Percentiles rank a stretch among this genome's conserved stretches.
phyloP scores from a whole-genome alignment of 2,113 vertebrate species.

The Procavia capensis region DNA sequence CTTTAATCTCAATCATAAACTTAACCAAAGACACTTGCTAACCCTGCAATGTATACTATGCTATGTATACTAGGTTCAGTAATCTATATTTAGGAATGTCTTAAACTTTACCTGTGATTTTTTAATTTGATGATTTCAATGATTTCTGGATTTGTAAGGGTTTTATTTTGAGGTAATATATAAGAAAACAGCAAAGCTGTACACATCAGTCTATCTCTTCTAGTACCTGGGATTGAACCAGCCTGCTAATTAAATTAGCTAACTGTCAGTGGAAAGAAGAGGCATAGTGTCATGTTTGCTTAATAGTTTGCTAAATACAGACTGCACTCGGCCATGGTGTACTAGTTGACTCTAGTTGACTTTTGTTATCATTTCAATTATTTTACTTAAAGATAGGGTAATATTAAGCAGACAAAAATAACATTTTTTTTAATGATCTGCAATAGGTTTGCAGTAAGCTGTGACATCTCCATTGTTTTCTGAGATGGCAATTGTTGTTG shows the following conservation, averaged over 20 bases:
- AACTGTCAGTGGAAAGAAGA: background rate
- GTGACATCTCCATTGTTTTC: background rate
- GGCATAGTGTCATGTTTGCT: no score
- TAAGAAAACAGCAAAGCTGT: background rate
- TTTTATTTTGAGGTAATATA: conserved; percentile 61
- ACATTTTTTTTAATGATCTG: background rate
- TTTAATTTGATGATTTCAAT: conserved; percentile 59
- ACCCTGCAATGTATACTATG: conserved; percentile 63
- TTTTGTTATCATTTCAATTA: background rate
- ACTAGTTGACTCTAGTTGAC: background rate
- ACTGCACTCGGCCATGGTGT: background rate
- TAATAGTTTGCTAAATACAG: background rate
- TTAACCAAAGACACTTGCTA: conserved; percentile 79
- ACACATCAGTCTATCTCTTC: conserved; percentile 25
- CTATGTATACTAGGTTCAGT: conserved; percentile 70
- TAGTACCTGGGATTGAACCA: background rate
- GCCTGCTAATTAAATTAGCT: background rate
- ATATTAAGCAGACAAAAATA: background rate
- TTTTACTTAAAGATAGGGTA: background rate
- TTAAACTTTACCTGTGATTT: conserved; percentile 78
- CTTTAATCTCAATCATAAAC: conserved; percentile 14
- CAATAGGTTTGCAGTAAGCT: background rate
- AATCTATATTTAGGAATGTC: conserved; percentile 72
- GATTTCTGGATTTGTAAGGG: conserved; percentile 49
- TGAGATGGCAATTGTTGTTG: background rate